Base-by-base conservation (phyloP, 2,797 vertebrate species). In the Takifugu ocellatus region DNA sequence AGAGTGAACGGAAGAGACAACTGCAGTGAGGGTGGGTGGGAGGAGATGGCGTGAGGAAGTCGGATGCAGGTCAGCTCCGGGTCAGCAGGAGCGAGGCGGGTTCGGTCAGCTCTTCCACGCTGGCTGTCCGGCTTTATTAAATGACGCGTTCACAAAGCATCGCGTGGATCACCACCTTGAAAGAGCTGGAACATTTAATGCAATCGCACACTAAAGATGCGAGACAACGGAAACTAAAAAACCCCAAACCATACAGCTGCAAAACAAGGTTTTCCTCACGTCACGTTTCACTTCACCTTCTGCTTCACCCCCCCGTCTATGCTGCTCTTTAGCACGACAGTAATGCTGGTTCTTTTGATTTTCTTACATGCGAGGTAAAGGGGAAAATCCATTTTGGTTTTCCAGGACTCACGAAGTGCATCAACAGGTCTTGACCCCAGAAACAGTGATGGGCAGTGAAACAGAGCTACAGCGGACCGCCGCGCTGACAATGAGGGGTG, bases 1-100 rank as follows among this genome's bases (percentile, higher is more conserved):
- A 68, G 65, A 66, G 69, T 62, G 74, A 82, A 59, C 47, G 12
- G 51, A 71, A 73, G 70, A 65, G 75, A 79, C 79, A 68, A 56
- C 45, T 54, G 66, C 69, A 78, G 68, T 68, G 49, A 16, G 75
- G 54, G 54, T 42, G 64, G 56, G 68, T 71, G 58, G 74, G 77
- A 70, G 61, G 33, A 31, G 56, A 5, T 31, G 45, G n/a, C 27
- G 39, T 4, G 33, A 61, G 65, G 42, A 53, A 57, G 63, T 12
- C 2, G 33, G 4, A 12, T 2, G 3, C 3, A 36, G 33, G 31
- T 5, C 31, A 33, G 31, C 31, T 33, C 6, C 9, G 2, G 31
- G 9, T 33, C 31, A 7, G 31, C 33, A 12, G 33, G 33, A 12
- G 9, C 5, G 14, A 14, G 11, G 10, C 1, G 36, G 36, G 11